phyloP scores from a whole-genome alignment of 2,113 vertebrate genomes.

The Oryzias curvinotus region DNA sequence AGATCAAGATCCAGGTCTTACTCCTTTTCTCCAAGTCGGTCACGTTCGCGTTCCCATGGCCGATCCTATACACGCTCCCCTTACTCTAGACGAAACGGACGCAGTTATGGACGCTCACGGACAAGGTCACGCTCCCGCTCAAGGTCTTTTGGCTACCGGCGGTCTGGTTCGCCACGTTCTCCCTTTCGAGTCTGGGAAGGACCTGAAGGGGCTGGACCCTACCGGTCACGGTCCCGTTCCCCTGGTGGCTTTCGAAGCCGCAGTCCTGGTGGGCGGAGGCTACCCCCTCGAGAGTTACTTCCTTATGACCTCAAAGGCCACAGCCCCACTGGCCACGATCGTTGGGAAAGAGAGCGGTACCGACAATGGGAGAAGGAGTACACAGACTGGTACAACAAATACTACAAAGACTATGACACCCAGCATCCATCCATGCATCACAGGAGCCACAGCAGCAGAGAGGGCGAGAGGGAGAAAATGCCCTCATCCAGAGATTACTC shows the following conservation, averaged over 20 bases:
- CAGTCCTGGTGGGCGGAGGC: slow-evolving; percentile 85
- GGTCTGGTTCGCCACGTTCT: slow-evolving; percentile 84
- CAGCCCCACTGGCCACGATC: slow-evolving; percentile 77
- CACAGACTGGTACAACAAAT: slow-evolving; percentile 94
- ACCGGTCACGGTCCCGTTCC: slow-evolving; percentile 84
- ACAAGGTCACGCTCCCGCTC: slow-evolving; percentile 71
- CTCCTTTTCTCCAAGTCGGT: slow-evolving; percentile 76
- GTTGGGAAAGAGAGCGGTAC: slow-evolving; percentile 90
- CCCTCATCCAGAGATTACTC: slow-evolving; percentile 86
- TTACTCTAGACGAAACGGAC: slow-evolving; percentile 81
- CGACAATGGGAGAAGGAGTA: slow-evolving; percentile 95
- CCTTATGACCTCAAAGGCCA: slow-evolving; percentile 87
- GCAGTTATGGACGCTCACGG: slow-evolving; percentile 70
- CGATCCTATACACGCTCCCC: slow-evolving; percentile 90
- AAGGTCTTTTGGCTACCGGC: slow-evolving; percentile 88
- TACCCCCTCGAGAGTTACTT: slow-evolving; percentile 81
- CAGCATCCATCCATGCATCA: slow-evolving; percentile 59
- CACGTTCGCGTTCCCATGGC: slow-evolving; percentile 88
- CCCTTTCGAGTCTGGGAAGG: slow-evolving; percentile 76
- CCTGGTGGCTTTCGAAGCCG: slow-evolving; percentile 78
- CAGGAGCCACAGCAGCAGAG: slow-evolving; percentile 60
- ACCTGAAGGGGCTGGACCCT: slow-evolving; percentile 46
- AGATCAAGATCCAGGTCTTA: slow-evolving; percentile 89
- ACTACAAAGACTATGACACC: slow-evolving; percentile 85
- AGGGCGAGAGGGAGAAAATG: slow-evolving; percentile 74